These are phyloP conservation scores for Orius laevigatus DNA, from an alignment of 1,140 invertebrate species.

Conservation along the genomic window DNA sequence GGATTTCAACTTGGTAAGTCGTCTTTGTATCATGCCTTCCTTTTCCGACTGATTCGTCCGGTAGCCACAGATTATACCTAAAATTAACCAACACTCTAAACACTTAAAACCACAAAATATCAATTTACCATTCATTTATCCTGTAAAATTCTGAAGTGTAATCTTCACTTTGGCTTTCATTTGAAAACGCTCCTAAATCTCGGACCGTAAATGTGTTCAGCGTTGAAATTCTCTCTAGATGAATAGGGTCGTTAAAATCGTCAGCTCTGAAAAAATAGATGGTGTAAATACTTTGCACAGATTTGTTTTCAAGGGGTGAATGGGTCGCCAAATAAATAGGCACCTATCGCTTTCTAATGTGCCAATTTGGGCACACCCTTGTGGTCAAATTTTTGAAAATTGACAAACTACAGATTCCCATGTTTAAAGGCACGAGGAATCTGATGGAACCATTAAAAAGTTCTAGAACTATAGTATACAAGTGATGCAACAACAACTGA, in stretches of 20 bases:
- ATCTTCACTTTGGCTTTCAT: conserved; percentile 56
- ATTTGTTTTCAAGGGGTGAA: conserved; percentile 2
- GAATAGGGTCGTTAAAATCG: conserved; percentile 88
- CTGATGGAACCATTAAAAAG: no score
- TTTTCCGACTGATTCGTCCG: conserved; percentile 53
- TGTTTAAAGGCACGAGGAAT: no score
- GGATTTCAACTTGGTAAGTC: conserved; percentile 75
- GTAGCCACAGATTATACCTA: conserved; percentile 67
- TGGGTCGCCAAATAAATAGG: no score
- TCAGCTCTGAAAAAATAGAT: conserved; percentile 43
- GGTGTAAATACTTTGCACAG: background rate
- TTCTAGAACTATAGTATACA: no score
- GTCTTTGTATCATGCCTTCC: conserved; percentile 81
- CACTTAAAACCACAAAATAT: conserved; percentile 4
- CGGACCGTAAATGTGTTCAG: conserved; percentile 69
- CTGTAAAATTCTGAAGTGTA: conserved; percentile 82
- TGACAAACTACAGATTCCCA: no score
- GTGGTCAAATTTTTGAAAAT: no score
- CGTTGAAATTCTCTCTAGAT: conserved; percentile 79
- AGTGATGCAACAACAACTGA: no score
- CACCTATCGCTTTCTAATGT: background rate
- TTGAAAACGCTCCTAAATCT: conserved; percentile 67
- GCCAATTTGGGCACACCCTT: background rate
- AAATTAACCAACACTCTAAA: conserved; percentile 16
- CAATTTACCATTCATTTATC: conserved; percentile 74